Conservation (phyloP, 2,797 vertebrate species). For the Pseudochaenichthys georgianus region DNA sequence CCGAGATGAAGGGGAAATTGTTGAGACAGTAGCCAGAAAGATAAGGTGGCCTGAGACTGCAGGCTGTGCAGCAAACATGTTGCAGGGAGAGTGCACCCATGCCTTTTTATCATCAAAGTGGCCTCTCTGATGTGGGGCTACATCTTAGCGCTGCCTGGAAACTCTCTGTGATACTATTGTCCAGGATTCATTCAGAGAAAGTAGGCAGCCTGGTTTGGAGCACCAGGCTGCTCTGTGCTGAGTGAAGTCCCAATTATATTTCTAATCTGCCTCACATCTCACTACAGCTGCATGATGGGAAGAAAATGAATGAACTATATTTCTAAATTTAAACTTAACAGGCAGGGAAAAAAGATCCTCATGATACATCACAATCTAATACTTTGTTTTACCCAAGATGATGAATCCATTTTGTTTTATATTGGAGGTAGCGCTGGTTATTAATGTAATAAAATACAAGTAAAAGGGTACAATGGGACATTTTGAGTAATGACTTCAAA, state of each 20-base stretch:
- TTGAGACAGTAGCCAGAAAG: conserved; percentile 27
- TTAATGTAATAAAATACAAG: too few relatives aligned
- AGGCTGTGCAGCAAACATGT: conserved; percentile 43
- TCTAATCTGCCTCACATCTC: conserved; percentile 5
- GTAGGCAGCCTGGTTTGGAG: not conserved
- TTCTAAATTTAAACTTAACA: not conserved
- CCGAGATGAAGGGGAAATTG: conserved; percentile 40
- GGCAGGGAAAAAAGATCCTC: not conserved
- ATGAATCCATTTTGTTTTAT: conserved; percentile 4
- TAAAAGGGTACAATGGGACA: not conserved
- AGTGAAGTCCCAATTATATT: conserved; percentile 30
- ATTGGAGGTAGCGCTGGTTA: too few relatives aligned
- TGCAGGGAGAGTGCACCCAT: conserved; percentile 36
- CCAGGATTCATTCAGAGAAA: conserved; percentile 37
- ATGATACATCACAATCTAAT: not conserved
- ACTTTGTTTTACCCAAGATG: not conserved
- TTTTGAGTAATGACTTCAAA: not conserved
- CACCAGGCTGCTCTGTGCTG: conserved; percentile 5
- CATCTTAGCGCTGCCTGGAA: conserved; percentile 28
- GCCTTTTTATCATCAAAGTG: conserved; percentile 33
- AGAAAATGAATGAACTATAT: not conserved
- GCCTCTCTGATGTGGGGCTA: conserved; percentile 41
- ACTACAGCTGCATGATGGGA: conserved; percentile 1
- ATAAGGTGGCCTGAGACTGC: conserved; percentile 39
- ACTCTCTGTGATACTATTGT: conserved; percentile 16